phyloP scores from a whole-genome alignment of 2,888 invertebrate species.

The Drosophila greeni region DNA sequence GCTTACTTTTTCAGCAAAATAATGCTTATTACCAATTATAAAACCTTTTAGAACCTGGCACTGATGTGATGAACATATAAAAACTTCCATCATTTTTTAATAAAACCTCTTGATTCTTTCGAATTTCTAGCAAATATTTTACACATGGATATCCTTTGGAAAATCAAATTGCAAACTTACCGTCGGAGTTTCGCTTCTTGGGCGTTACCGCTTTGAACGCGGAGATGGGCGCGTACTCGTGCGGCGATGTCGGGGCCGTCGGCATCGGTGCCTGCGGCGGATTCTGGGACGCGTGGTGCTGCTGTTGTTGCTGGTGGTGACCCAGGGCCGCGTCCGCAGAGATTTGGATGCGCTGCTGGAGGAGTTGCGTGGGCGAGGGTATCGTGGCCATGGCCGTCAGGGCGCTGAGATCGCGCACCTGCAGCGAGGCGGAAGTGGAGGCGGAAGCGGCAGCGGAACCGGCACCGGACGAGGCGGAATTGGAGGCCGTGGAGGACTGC shows the following conservation, averaged over 20 bases:
- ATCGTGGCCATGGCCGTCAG: conserved; percentile 73
- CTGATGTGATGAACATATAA: background rate
- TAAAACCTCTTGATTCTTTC: background rate
- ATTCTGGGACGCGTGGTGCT: conserved; percentile 38
- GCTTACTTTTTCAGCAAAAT: too few relatives aligned
- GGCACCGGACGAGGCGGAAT: conserved; percentile 41
- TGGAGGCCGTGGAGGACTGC: conserved; percentile 53
- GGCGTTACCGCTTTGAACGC: conserved; percentile 79
- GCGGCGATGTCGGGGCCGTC: conserved; percentile 62
- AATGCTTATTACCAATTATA: background rate
- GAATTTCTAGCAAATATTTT: background rate
- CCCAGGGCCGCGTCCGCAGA: conserved; percentile 54
- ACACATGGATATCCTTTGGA: background rate
- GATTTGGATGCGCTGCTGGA: conserved; percentile 71
- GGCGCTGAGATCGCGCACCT: conserved; percentile 75
- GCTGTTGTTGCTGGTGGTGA: conserved; percentile 61
- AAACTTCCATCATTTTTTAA: background rate
- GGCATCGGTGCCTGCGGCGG: conserved; percentile 61
- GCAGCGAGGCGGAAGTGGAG: conserved; percentile 56
- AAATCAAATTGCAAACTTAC: conserved; percentile 60
- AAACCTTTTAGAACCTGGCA: background rate
- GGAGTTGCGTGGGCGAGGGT: conserved; percentile 73
- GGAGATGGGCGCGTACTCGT: conserved; percentile 76
- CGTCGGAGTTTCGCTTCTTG: conserved; percentile 78
- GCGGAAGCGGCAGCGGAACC: conserved; percentile 41